phyloP scores from a whole-genome alignment of 2,113 vertebrate genomes.

The Brachionichthys hirsutus region DNA sequence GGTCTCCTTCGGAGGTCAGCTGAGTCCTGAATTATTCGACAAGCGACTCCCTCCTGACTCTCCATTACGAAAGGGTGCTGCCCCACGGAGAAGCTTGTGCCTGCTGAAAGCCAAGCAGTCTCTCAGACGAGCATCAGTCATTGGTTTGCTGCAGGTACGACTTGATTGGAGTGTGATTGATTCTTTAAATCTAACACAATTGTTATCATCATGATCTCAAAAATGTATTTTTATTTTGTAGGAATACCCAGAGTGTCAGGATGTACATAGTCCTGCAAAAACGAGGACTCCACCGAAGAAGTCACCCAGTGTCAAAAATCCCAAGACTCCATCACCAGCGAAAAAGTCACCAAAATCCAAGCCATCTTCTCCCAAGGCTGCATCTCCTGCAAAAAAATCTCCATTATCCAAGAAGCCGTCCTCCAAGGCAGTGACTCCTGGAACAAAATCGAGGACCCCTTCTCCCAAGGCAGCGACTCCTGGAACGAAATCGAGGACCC shows the following conservation, averaged over 20 bases:
- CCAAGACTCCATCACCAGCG: too few species aligned
- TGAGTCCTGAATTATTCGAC: conserved; percentile 89
- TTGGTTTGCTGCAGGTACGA: conserved; percentile 73
- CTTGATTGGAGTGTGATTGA: background rate
- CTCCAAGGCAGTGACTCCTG: conserved; percentile 9
- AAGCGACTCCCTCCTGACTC: conserved; percentile 87
- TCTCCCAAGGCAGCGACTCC: conserved; percentile 25
- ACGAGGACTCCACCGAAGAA: conserved; percentile 44
- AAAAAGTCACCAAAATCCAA: conserved; percentile 4
- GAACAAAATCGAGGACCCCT: conserved; percentile 10
- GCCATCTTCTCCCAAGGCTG: conserved; percentile 20
- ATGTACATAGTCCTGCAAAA: conserved; percentile 22
- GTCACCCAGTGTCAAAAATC: too few species aligned
- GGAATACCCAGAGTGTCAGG: conserved; percentile 20
- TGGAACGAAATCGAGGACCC: conserved; percentile 10
- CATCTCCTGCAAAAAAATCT: conserved; percentile 32
- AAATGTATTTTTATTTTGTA: conserved; percentile 7
- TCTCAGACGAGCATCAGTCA: conserved; percentile 77
- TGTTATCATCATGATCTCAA: background rate
- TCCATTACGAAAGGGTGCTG: conserved; percentile 81
- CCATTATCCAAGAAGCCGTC: conserved; percentile 30
- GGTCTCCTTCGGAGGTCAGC: conserved; percentile 85
- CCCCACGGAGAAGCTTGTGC: conserved; percentile 75
- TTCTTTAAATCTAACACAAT: too few species aligned
- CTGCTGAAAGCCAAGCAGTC: conserved; percentile 52